phyloP scores from a whole-genome alignment of 2,888 invertebrate species.

The Orchesellides sinensis region DNA sequence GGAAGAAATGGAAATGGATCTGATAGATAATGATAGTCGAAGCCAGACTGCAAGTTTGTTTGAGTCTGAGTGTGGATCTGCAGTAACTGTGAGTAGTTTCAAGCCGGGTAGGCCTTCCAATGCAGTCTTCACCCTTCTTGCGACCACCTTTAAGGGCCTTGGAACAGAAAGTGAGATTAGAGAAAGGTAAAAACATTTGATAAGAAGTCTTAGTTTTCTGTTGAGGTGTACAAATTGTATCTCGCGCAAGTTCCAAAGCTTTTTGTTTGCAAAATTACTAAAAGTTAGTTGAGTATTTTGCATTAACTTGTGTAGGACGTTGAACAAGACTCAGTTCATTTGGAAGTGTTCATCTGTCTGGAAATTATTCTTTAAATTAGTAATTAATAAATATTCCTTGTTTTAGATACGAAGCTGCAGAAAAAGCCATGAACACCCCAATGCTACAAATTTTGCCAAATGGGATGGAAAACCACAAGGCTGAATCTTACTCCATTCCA shows the following conservation, averaged over 20 bases:
- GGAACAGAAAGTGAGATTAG: slow-evolving; percentile 48
- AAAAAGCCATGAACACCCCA: slow-evolving; percentile 8
- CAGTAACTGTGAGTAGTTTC: background rate
- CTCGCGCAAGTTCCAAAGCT: too few relatives aligned
- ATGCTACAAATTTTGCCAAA: slow-evolving; percentile 44
- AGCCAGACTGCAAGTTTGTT: background rate
- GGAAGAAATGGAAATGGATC: slow-evolving; percentile 19
- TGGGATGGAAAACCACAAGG: slow-evolving; percentile 53
- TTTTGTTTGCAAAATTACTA: too few relatives aligned
- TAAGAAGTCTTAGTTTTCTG: too few relatives aligned
- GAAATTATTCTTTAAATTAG: too few relatives aligned
- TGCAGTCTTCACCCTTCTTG: slow-evolving; percentile 30
- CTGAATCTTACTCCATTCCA: slow-evolving; percentile 57
- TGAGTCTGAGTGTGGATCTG: background rate
- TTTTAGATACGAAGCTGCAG: slow-evolving; percentile 37
- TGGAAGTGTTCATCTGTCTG: too few relatives aligned
- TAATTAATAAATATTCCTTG: too few relatives aligned
- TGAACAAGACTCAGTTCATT: too few relatives aligned
- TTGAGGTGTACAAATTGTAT: too few relatives aligned
- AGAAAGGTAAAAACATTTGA: slow-evolving; percentile 48
- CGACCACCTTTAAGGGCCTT: slow-evolving; percentile 56
- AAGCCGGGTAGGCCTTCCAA: slow-evolving; percentile 12
- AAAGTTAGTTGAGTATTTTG: too few relatives aligned
- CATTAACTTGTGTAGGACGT: too few relatives aligned
- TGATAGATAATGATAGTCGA: background rate